Evolutionary conservation across 2,888 invertebrate genomes (phyloP).

Genomic region (Theodoxus fluviatilis): DNA sequence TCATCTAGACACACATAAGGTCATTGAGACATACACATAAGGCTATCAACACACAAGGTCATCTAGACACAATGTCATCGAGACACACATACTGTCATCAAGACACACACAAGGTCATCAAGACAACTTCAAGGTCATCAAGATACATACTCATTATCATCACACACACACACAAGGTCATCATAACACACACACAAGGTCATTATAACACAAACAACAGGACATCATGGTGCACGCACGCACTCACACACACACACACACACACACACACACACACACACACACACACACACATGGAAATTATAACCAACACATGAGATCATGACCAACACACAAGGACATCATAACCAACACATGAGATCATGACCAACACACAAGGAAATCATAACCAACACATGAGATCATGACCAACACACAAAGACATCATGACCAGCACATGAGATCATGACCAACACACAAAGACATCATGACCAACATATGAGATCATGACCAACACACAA

Average conservation of each 20-base stretch:
- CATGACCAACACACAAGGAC: neutral
- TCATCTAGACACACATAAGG: too few species aligned
- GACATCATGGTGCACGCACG: neutral
- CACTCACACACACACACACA: neutral
- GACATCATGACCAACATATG: too few species aligned
- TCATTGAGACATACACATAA: too few species aligned
- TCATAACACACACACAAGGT: neutral
- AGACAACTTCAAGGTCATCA: neutral
- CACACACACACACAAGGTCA: neutral
- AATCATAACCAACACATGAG: neutral
- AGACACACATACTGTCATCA: too few species aligned
- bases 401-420: neutral
- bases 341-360: neutral
- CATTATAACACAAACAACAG: neutral
- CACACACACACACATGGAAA: constrained; percentile 1
- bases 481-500: too few species aligned
- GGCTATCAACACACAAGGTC: too few species aligned
- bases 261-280: neutral
- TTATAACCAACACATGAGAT: neutral
- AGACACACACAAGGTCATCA: neutral
- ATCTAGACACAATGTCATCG: too few species aligned
- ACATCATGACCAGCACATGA: too few species aligned
- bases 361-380: too few species aligned
- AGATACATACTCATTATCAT: too few species aligned
- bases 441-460: too few species aligned